These are phyloP conservation scores for Chelon auratus DNA, from an alignment of 2,797 vertebrate species.

Conservation along the genomic window DNA sequence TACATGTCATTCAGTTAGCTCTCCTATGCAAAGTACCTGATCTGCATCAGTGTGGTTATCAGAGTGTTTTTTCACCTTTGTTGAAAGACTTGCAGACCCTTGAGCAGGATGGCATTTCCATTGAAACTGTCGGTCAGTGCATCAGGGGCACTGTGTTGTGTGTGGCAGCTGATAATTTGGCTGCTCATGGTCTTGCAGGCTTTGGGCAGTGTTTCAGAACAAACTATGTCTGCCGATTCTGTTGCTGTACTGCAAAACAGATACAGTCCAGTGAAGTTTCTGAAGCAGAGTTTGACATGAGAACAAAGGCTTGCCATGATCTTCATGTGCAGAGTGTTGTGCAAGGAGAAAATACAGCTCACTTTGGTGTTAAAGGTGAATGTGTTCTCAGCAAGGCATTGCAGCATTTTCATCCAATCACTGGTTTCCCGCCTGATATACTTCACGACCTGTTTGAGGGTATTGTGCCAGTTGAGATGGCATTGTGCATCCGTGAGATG, in stretches of 20 bases:
- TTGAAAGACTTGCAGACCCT: constrained; percentile 24
- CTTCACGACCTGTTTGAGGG: too few relatives aligned
- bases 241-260: neutral
- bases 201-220: constrained; percentile 27
- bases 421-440: too few relatives aligned
- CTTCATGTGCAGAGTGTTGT: constrained; percentile 11
- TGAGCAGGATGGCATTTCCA: constrained; percentile 32
- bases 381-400: constrained; percentile 25
- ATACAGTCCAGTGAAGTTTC: constrained; percentile 13
- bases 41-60: constrained; percentile 13
- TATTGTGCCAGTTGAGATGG: constrained; percentile 14
- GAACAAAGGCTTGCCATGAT: constrained; percentile 19
- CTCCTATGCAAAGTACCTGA: constrained; percentile 35
- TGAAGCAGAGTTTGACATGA: neutral
- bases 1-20: constrained; percentile 51
- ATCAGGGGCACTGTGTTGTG: constrained; percentile 14
- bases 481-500: constrained; percentile 36
- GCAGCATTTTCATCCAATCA: constrained; percentile 29
- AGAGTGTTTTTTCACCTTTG: constrained; percentile 24
- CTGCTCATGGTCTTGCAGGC: constrained; percentile 23
- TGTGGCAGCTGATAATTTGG: constrained; percentile 38
- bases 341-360: neutral
- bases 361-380: constrained; percentile 18
- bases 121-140: constrained; percentile 14
- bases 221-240: constrained; percentile 22